These are phyloP conservation scores for Lomographa bimaculata DNA, from an alignment of 2,888 invertebrate genomes.

Conservation along the genomic window DNA sequence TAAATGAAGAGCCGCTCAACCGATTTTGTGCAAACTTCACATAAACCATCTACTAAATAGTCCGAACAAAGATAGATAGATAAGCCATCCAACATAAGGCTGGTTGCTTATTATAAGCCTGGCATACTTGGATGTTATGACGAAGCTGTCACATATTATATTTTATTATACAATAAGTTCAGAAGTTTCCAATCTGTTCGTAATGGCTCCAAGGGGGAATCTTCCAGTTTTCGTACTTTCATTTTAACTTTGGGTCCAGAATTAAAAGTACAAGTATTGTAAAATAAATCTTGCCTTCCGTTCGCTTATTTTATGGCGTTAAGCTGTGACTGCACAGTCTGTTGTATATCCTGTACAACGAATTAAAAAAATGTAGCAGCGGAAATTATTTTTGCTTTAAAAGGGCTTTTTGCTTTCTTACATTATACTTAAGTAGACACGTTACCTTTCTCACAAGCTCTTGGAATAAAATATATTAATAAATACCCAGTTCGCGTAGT, in stretches of 20 bases:
- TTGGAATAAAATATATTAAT: no score
- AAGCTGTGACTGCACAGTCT: constrained; percentile 2
- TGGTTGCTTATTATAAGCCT: constrained; percentile 39
- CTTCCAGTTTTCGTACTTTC: constrained; percentile 18
- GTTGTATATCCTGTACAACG: constrained; percentile 19
- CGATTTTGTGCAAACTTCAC: no score
- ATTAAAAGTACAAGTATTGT: constrained; percentile 25
- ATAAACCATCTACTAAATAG: no score
- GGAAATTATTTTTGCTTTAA: no score
- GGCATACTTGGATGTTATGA: constrained; percentile 37
- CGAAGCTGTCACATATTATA: constrained; percentile 42
- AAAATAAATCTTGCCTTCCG: constrained; percentile 4
- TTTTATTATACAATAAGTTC: constrained; percentile 47
- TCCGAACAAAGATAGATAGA: no score
- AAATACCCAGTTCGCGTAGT: no score
- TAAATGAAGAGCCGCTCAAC: no score
- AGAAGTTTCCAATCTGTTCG: constrained; percentile 37
- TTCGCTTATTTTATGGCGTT: constrained; percentile 11
- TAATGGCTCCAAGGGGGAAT: constrained; percentile 17
- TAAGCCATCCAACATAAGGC: no score
- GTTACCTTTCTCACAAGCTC: no score
- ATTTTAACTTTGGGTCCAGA: constrained; percentile 26
- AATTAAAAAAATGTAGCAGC: constrained; percentile 33
- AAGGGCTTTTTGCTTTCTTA: no score
- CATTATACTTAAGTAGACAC: no score